A percentile compares a stretch with the other conserved stretches of the same genome.
Conservation (phyloP, 2,113 vertebrate species). For the Caracal caracal region DNA sequence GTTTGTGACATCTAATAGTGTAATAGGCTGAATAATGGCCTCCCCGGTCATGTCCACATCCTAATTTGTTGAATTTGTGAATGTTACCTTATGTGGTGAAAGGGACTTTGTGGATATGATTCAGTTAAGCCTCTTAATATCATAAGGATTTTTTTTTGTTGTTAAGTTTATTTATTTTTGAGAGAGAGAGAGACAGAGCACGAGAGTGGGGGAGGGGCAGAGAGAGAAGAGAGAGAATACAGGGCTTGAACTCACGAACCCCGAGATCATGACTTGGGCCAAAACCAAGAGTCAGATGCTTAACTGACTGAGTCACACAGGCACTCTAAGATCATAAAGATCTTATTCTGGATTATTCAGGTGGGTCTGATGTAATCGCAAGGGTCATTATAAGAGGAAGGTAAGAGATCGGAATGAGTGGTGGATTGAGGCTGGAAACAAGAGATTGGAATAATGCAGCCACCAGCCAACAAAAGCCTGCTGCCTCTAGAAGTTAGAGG, state of each 20-base stretch:
- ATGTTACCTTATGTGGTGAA: not conserved
- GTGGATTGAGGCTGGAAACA: not conserved
- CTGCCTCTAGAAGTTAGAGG: not conserved
- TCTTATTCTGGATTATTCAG: not conserved
- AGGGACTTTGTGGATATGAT: not conserved
- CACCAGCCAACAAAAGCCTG: not conserved
- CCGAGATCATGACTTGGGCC: too few species aligned
- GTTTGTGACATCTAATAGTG: constrained; percentile 14
- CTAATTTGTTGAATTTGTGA: not conserved
- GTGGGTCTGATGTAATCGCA: not conserved
- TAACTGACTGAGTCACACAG: too few species aligned
- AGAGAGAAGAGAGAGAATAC: too few species aligned
- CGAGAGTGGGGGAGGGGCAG: too few species aligned
- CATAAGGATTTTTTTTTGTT: not conserved
- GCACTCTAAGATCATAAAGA: not conserved
- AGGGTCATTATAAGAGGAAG: not conserved
- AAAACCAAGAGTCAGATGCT: too few species aligned
- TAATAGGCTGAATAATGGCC: not conserved
- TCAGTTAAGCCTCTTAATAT: not conserved
- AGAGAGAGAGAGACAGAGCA: too few species aligned
- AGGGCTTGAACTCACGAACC: too few species aligned
- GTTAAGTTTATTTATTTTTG: too few species aligned
- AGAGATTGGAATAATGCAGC: not conserved
- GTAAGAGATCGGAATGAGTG: not conserved
- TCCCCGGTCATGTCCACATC: not conserved